Percentiles rank a stretch among this genome's conserved stretches.
These are phyloP conservation scores for Euproctis similis DNA, from an alignment of 2,888 invertebrate genomes.

Conservation along the genomic window DNA sequence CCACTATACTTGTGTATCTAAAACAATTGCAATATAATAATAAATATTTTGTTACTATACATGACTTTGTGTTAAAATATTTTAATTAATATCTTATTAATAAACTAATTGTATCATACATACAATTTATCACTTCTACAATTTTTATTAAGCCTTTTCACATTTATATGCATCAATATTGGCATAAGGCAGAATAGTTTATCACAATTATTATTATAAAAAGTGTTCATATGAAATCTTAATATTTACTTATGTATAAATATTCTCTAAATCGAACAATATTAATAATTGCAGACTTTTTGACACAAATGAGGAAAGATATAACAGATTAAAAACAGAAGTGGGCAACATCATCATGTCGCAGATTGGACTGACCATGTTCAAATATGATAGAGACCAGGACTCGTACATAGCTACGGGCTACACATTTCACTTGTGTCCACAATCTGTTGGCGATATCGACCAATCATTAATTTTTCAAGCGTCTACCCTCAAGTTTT, in stretches of 20 bases:
- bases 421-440: slow-evolving; percentile 82
- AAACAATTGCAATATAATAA: no score
- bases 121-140: no score
- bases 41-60: no score
- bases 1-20: no score
- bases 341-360: slow-evolving; percentile 74
- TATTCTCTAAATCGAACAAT: background rate
- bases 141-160: no score
- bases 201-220: no score
- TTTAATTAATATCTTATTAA: no score
- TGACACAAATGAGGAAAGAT: slow-evolving; percentile 56
- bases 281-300: slow-evolving; percentile 65
- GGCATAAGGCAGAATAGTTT: no score
- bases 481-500: slow-evolving; percentile 78
- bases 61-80: no score
- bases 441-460: slow-evolving; percentile 77
- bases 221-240: no score
- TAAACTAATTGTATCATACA: no score
- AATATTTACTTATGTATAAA: background rate
- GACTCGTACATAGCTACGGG: slow-evolving; percentile 77
- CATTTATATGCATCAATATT: no score
- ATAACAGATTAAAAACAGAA: slow-evolving; percentile 48
- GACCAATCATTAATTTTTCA: slow-evolving; percentile 78
- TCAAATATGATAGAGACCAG: slow-evolving; percentile 72
- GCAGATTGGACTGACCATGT: slow-evolving; percentile 82